phyloP scores from a whole-genome alignment of 2,888 invertebrate genomes.

The Coecobrya sp. region DNA sequence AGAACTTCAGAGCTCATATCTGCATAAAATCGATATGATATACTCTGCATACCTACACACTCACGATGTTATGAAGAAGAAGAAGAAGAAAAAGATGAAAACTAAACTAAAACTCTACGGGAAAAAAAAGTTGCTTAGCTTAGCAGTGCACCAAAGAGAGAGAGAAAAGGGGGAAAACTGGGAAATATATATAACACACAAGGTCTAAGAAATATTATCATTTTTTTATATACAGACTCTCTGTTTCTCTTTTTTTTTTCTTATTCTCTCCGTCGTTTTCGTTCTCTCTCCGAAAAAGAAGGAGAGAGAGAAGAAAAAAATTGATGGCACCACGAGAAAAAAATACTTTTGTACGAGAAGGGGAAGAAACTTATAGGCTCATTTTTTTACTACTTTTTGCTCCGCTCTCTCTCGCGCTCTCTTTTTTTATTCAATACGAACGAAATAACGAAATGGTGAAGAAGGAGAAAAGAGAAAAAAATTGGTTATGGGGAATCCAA shows the following conservation, averaged over 20 bases:
- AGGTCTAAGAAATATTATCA: not conserved
- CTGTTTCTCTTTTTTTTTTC: not conserved
- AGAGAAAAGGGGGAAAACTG: constrained; percentile 27
- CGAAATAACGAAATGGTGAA: not conserved
- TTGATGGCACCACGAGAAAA: constrained; percentile 35
- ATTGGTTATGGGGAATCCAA: not conserved
- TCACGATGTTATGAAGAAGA: no score
- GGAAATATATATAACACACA: no score
- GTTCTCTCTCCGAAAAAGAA: not conserved
- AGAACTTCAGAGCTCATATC: no score
- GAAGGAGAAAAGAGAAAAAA: constrained; percentile 30
- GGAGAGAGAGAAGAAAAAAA: constrained; percentile 5
- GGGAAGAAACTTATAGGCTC: no score
- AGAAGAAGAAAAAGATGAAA: constrained; percentile 45
- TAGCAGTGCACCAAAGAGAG: not conserved
- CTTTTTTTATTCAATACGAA: not conserved
- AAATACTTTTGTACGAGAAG: no score
- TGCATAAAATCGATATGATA: constrained; percentile 71
- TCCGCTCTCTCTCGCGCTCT: not conserved
- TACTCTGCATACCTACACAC: not conserved
- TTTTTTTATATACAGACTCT: not conserved
- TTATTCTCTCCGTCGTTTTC: no score
- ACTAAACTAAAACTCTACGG: not conserved
- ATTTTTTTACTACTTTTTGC: not conserved
- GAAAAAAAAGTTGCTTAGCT: not conserved